These are phyloP conservation scores for Capitulum mitella DNA, from an alignment of 2,888 invertebrate genomes.

Conservation along the genomic window DNA sequence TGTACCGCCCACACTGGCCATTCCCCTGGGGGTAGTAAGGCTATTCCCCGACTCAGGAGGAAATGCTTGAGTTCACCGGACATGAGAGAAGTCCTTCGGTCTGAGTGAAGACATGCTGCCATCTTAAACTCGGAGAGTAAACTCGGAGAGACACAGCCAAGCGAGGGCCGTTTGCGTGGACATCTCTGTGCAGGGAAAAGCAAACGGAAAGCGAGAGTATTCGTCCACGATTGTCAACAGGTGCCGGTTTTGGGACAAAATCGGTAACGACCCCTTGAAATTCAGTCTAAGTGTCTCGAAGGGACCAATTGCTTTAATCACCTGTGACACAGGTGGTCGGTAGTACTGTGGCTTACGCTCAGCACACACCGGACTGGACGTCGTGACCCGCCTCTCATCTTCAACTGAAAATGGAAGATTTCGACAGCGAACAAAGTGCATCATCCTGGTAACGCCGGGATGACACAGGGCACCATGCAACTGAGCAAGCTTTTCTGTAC, in stretches of 20 bases:
- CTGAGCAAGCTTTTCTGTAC: neutral
- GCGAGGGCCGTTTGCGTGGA: neutral
- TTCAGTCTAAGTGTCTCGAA: no score
- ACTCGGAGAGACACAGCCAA: neutral
- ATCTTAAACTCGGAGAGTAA: neutral
- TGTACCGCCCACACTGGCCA: no score
- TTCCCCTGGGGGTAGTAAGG: no score
- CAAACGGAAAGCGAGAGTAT: constrained; percentile 32
- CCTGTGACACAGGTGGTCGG: neutral
- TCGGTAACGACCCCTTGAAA: no score
- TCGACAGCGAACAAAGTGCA: constrained; percentile 23
- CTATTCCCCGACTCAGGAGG: neutral
- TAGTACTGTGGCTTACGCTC: neutral
- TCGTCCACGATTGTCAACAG: constrained; percentile 36
- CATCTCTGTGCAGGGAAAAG: constrained; percentile 32
- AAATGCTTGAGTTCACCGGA: neutral
- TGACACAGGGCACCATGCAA: constrained; percentile 78
- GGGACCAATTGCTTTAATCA: neutral
- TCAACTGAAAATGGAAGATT: constrained; percentile 29
- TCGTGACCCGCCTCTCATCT: neutral
- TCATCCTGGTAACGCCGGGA: constrained; percentile 27
- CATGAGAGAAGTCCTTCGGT: neutral
- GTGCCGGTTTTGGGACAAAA: constrained; percentile 28
- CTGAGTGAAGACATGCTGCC: neutral
- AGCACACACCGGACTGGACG: neutral